These are phyloP conservation scores for Crotalus adamanteus DNA, from an alignment of 2,797 vertebrate genomes.

Conservation along the genomic window DNA sequence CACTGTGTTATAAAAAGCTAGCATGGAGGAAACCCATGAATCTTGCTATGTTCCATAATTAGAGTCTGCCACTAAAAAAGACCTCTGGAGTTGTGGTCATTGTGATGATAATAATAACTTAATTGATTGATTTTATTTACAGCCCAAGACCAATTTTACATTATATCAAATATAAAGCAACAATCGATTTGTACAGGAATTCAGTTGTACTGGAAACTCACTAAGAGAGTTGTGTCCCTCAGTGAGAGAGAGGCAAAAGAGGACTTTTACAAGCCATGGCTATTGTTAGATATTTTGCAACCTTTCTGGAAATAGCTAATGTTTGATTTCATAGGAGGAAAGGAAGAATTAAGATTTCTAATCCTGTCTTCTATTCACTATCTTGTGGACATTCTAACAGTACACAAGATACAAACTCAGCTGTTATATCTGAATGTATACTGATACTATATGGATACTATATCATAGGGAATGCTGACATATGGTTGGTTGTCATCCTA, in stretches of 20 bases:
- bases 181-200: background rate
- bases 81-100: background rate
- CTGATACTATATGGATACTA: background rate
- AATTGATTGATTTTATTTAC: background rate
- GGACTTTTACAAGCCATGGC: background rate
- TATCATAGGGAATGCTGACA: background rate
- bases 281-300: background rate
- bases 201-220: background rate
- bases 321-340: background rate
- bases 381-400: background rate
- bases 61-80: background rate
- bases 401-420: background rate
- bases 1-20: background rate
- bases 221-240: background rate
- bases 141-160: background rate
- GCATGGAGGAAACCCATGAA: background rate
- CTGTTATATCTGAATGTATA: background rate
- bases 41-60: background rate
- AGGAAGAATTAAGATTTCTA: background rate
- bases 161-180: background rate
- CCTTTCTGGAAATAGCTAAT: background rate
- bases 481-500: background rate
- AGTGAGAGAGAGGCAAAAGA: background rate
- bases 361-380: background rate
- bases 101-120: background rate